These are phyloP conservation scores for Acanthisitta chloris DNA, from an alignment of 2,113 vertebrate species.

Conservation along the genomic window DNA sequence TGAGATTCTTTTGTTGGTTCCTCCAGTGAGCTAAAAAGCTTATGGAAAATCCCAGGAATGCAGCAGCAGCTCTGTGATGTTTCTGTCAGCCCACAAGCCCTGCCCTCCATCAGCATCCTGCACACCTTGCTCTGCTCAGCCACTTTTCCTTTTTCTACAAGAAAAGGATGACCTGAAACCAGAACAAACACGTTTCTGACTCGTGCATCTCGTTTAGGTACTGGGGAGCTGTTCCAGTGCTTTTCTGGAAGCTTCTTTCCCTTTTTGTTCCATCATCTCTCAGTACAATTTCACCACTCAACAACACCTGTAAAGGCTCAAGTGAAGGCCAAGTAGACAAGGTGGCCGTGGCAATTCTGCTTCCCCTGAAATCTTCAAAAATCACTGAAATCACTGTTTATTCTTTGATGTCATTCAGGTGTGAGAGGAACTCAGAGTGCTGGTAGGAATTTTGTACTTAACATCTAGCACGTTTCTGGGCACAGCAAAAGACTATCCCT, in stretches of 20 bases:
- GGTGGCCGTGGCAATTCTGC: neutral
- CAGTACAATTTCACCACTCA: neutral
- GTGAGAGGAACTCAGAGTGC: neutral
- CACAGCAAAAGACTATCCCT: neutral
- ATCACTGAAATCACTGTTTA: neutral
- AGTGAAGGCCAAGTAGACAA: neutral
- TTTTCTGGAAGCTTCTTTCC: neutral
- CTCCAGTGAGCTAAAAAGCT: neutral
- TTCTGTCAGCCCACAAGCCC: neutral
- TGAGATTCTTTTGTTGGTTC: neutral
- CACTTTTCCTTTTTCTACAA: neutral
- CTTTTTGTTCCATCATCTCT: accelerated
- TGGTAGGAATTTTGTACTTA: neutral
- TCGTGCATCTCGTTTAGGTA: neutral
- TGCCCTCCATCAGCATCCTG: neutral
- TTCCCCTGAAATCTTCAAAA: neutral
- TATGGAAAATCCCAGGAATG: neutral
- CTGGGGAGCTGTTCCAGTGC: neutral
- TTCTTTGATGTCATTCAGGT: neutral
- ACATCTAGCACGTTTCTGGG: neutral
- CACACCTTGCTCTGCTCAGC: neutral
- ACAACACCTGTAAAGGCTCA: neutral
- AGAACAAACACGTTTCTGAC: accelerated
- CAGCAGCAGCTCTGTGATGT: neutral
- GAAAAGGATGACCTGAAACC: neutral